These are phyloP conservation scores for Chrysolina oricalcia DNA, from an alignment of 2,888 invertebrate genomes.

Conservation along the genomic window DNA sequence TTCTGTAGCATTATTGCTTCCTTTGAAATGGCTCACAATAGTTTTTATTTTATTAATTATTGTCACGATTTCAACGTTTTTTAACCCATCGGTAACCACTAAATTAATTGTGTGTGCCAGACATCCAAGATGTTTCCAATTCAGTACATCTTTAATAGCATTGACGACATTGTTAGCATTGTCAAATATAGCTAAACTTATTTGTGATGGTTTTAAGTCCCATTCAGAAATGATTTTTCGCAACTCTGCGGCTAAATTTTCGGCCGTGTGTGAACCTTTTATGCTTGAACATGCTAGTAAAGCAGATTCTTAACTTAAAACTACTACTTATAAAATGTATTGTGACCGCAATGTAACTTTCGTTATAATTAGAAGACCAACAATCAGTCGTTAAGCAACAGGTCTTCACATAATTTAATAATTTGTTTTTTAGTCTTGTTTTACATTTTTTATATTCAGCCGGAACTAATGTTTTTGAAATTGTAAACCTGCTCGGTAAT, in stretches of 20 bases:
- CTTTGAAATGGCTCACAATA: neutral
- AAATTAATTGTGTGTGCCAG: constrained; percentile 1
- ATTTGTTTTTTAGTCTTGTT: neutral
- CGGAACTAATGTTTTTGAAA: constrained; percentile 4
- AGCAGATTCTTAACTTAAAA: constrained; percentile 55
- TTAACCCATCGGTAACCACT: constrained; percentile 8
- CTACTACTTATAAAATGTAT: constrained; percentile 37
- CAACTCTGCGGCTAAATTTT: constrained; percentile 56
- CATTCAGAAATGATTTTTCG: constrained; percentile 55
- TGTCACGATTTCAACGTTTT: neutral
- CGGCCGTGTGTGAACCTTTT: constrained; percentile 54
- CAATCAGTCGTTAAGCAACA: constrained; percentile 23
- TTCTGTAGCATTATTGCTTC: constrained; percentile 2
- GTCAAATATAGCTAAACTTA: too few relatives aligned
- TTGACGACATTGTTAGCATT: too few relatives aligned
- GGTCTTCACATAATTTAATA: constrained; percentile 5
- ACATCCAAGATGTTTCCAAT: constrained; percentile 15
- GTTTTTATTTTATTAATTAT: neutral
- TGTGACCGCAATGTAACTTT: neutral
- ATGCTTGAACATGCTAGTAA: constrained; percentile 54
- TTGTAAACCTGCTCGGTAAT: constrained; percentile 23
- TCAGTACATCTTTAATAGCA: neutral
- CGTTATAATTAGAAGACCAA: constrained; percentile 9
- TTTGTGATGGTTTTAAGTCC: constrained; percentile 42
- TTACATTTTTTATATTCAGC: constrained; percentile 8